phyloP scores from a whole-genome alignment of 2,113 vertebrate genomes.

The Andinoacara biseriatus region DNA sequence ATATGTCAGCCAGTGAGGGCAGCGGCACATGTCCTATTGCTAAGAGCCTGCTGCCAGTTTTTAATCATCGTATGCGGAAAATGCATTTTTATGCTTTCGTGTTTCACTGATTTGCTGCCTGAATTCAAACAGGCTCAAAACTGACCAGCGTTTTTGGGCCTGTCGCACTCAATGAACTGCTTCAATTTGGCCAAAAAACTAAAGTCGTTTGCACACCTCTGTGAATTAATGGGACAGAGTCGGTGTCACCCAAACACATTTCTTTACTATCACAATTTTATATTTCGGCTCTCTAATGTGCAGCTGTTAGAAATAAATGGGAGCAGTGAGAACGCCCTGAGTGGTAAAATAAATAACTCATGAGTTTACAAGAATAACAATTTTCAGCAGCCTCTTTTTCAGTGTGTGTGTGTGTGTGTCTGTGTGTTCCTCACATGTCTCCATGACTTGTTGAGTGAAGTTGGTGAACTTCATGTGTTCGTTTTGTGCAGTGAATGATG shows the following conservation, averaged over 20 bases:
- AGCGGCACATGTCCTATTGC: neutral
- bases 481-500: neutral
- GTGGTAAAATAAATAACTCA: constrained; percentile 2
- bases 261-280: neutral
- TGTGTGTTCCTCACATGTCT: neutral
- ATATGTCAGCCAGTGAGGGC: no score
- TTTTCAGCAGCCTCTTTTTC: constrained; percentile 4
- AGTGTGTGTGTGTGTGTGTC: neutral
- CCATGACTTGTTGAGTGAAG: neutral
- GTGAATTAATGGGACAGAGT: neutral
- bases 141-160: neutral
- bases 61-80: neutral
- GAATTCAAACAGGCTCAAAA: neutral
- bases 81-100: neutral
- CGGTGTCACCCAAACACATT: neutral
- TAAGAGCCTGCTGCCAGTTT: neutral
- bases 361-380: neutral
- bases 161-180: neutral
- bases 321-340: neutral
- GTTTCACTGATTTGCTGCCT: neutral
- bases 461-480: neutral
- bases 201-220: neutral
- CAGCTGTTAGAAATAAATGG: neutral
- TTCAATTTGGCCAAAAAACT: neutral
- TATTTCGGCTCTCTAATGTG: neutral